Evolutionary conservation across 2,888 invertebrate species (phyloP), one percentile per base, ranked within the genome.

Genomic region (Synanthedon myopaeformis): DNA sequence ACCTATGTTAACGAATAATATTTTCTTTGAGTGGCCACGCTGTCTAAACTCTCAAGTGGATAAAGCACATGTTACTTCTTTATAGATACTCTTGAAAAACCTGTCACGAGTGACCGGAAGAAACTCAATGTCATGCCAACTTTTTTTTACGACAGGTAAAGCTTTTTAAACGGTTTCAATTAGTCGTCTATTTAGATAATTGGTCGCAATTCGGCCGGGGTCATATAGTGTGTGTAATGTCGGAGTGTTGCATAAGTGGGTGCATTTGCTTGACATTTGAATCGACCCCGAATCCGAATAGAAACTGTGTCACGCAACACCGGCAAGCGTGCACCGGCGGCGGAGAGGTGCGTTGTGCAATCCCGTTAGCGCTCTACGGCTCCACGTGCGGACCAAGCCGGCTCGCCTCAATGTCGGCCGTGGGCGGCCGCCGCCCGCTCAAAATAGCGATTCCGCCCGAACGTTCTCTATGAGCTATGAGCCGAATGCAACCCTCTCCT

Each of bases 251-350:
- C 86, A 85, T 85, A 86, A 87, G 79, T 82, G 72, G 73, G 72
- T 86, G 83, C 85, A 85, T 87, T 85, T 86, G 82, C 77, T 83
- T 86, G 86, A 86, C 86, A 87, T 87, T 87, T 87, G 81, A 79
- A 84, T 87, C 82, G 86, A 82, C 86, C 86, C 85, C 84, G 86
- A 86, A 86, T 87, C 81, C 78, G 83, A 87, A 87, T 86, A 85
- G 86, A 87, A 87, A 84, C 86, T 86, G 81, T 86, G 86, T 85
- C 86, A 86, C 78, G 81, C 75, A 79, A 49, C 76, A 75, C 72
- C 79, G 76, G 76, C 74, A 70, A 70, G 74, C 74, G 72, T 72
- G 69, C 71, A 72, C 73, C 74, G 74, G 70, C 62, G 64, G 51
- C 64, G 65, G 61, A 65, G 70, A 70, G 73, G 72, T 75, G 78